phyloP scores from a whole-genome alignment of 2,888 invertebrate genomes.

The Adineta ricciae region DNA sequence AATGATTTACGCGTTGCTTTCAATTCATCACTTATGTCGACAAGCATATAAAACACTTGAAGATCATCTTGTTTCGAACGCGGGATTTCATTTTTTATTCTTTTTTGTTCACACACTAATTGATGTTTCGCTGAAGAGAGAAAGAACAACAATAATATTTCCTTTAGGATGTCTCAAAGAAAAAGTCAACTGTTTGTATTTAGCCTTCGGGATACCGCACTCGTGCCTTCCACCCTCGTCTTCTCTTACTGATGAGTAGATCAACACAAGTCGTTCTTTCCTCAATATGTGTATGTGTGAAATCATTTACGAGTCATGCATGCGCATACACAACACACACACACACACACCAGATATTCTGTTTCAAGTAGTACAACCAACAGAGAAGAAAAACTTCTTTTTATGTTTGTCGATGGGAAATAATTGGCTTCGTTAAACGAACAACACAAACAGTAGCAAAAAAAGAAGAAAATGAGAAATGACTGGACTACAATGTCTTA shows the following conservation, averaged over 20 bases:
- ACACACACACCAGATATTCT: slow-evolving; percentile 8
- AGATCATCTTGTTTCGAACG: not conserved
- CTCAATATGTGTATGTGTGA: not conserved
- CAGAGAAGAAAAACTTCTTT: not conserved
- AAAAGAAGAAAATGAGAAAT: not conserved
- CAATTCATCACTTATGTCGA: not conserved
- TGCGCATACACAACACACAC: not conserved
- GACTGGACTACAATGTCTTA: not conserved
- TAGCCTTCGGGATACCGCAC: slow-evolving; percentile 10
- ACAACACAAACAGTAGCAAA: not conserved
- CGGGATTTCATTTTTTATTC: slow-evolving; percentile 13
- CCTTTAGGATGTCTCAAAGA: slow-evolving; percentile 4
- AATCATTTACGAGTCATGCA: slow-evolving; percentile 3
- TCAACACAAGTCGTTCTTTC: not conserved
- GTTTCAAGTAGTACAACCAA: slow-evolving; percentile 9
- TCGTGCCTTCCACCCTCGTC: not conserved
- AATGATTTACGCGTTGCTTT: slow-evolving; percentile 7
- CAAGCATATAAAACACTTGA: slow-evolving; percentile 9
- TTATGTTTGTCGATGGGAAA: not conserved
- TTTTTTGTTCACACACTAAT: slow-evolving; percentile 2
- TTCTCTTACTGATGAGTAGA: not conserved
- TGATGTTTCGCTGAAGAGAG: not conserved
- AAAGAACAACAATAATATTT: slow-evolving; percentile 14
- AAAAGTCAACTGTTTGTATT: slow-evolving; percentile 12
- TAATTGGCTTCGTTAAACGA: slow-evolving; percentile 15